phyloP scores from a whole-genome alignment of 2,888 invertebrate genomes.

The Harpalus rufipes region DNA sequence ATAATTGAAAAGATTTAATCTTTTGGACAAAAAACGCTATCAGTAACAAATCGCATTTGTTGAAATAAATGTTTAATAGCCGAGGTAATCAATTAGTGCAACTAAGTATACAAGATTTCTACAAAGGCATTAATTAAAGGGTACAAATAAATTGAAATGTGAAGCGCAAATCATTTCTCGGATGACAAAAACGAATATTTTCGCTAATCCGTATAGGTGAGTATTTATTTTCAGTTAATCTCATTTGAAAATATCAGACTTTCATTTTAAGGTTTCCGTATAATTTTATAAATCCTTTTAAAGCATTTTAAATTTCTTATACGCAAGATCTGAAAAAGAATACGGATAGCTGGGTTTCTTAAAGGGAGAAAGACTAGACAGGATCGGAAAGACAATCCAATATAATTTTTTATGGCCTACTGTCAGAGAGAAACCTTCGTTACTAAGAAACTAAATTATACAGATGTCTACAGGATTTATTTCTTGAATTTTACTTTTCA shows the following conservation, averaged over 20 bases:
- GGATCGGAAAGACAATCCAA: slow-evolving; percentile 53
- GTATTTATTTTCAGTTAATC: slow-evolving; percentile 39
- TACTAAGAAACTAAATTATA: slow-evolving; percentile 50
- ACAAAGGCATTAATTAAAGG: slow-evolving; percentile 40
- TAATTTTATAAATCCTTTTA: slow-evolving; percentile 58
- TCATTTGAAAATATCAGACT: slow-evolving; percentile 54
- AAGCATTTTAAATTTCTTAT: slow-evolving; percentile 49
- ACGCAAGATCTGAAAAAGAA: slow-evolving; percentile 19
- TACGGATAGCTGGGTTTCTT: neutral
- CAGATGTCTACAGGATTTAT: slow-evolving; percentile 16
- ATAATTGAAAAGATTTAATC: slow-evolving; percentile 20
- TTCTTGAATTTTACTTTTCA: slow-evolving; percentile 10
- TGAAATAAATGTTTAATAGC: slow-evolving; percentile 4
- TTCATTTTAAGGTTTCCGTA: slow-evolving; percentile 58
- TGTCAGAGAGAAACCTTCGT: slow-evolving; percentile 10
- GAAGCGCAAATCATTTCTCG: slow-evolving; percentile 14
- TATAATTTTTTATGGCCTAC: slow-evolving; percentile 56
- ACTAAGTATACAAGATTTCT: slow-evolving; percentile 11
- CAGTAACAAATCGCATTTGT: slow-evolving; percentile 1
- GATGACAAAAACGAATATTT: slow-evolving; percentile 11
- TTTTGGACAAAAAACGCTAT: neutral
- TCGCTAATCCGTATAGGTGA: slow-evolving; percentile 38
- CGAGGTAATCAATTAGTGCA: neutral
- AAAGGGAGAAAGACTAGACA: slow-evolving; percentile 15
- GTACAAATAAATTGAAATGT: slow-evolving; percentile 8